Conservation (phyloP, 2,888 invertebrate genomes). For the Andrena praecox region DNA sequence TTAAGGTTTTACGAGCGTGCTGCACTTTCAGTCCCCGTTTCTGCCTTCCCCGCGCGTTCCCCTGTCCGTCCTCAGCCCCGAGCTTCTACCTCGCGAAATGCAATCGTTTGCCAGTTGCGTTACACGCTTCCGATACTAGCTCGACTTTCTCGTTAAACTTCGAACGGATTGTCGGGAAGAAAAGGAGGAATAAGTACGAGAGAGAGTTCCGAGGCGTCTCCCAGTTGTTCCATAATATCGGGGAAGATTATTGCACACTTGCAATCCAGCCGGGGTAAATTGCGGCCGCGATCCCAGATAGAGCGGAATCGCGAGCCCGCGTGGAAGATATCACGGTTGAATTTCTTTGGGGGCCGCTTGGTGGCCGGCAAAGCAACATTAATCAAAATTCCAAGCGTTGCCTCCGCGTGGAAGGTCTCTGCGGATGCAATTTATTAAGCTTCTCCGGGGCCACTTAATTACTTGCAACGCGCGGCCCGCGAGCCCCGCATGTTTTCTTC, state of each 20-base stretch:
- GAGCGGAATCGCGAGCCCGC: not conserved
- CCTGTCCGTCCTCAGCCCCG: not conserved
- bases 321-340: not conserved
- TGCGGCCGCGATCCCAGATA: not conserved
- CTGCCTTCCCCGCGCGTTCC: not conserved
- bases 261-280: not conserved
- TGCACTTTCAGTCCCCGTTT: not conserved
- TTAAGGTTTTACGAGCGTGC: slow-evolving; percentile 10
- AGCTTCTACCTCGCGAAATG: not conserved
- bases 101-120: slow-evolving; percentile 11
- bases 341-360: not conserved
- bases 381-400: slow-evolving; percentile 23
- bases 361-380: slow-evolving; percentile 2
- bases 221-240: not conserved
- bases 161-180: not conserved
- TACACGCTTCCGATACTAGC: not conserved
- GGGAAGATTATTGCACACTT: not conserved
- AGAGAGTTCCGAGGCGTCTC: not conserved
- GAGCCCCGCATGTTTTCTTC: not conserved
- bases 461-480: not conserved
- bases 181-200: not conserved
- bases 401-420: not conserved
- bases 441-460: slow-evolving; percentile 24
- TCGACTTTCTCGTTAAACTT: not conserved
- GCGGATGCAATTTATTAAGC: slow-evolving; percentile 27